These are phyloP conservation scores for Conus canariensis DNA, from an alignment of 2,888 invertebrate species.

Conservation along the genomic window DNA sequence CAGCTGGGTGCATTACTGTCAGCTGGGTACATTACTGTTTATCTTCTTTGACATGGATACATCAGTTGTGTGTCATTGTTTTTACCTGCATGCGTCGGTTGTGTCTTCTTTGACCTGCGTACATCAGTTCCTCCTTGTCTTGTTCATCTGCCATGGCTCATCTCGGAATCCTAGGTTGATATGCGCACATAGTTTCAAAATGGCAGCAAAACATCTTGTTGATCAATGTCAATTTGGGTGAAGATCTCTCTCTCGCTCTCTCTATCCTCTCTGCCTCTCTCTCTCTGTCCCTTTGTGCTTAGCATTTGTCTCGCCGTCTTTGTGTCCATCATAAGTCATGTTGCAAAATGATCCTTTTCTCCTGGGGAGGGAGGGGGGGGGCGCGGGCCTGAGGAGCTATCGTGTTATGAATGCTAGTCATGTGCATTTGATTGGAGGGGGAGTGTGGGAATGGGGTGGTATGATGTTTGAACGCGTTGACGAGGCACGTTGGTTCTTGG, in stretches of 20 bases:
- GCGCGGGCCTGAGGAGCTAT: neutral
- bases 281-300: neutral
- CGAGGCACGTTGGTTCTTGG: neutral
- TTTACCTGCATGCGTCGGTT: neutral
- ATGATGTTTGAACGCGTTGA: neutral
- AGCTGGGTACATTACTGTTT: neutral
- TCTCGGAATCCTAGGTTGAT: constrained; percentile 17
- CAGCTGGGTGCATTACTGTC: neutral
- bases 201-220: constrained; percentile 41
- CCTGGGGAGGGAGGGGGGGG: too few species aligned
- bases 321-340: neutral
- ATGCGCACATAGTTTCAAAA: constrained; percentile 42
- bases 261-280: neutral
- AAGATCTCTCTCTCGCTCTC: neutral
- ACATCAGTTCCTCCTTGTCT: too few species aligned
- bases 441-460: too few species aligned
- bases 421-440: neutral
- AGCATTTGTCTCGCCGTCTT: neutral
- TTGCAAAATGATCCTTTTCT: neutral
- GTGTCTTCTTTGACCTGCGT: neutral
- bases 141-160: constrained; percentile 35
- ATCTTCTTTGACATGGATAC: too few species aligned
- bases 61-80: too few species aligned
- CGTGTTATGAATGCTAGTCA: neutral
- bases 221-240: constrained; percentile 12